Base-by-base conservation (phyloP, 2,113 vertebrate genomes). In the Coptodon bakossiorum region DNA sequence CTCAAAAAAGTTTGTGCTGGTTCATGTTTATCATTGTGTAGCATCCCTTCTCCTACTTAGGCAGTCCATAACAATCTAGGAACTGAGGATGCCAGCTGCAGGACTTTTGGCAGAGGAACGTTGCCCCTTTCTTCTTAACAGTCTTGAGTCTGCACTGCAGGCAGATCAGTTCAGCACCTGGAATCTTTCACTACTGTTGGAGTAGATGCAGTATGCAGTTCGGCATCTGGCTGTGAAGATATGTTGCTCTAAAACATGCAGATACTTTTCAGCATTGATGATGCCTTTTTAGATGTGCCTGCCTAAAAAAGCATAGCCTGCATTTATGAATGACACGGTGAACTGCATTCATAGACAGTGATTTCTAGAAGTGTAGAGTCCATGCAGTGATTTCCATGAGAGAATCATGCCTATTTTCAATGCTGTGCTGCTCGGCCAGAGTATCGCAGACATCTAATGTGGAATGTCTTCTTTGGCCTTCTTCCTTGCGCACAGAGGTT, bases 371-470 rank as follows among this genome's bases (percentile, higher is more conserved):
- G 3, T 38, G 6, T 38, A 38, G 34, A 6, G 10, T n/a, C 17
- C 34, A 38, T 13, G 6, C 6, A 66, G 2, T n/a, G 19, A n/a
- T 0, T 66, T 66, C 34, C 19, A 22, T 5, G 34, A 66, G 34
- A 13, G 4, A 3, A 22, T 66, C 1, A 0, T 1, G 11, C 19
- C 34, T 66, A 8, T 38, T 66, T 38, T 3, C 34, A 66, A 66
- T 38, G 34, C 0, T 38, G 61, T 66, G 34, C 0, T 13, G 10
- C 10, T 38, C 6, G 0, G 4, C 19, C 17, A 34, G 61, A 66
- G 19, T 38, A 2, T 66, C 0, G 0, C 34, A 8, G 34, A 66
- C 31, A n/a, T 66, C 31, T 36, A 66, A 38, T 38, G 61, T 38
- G 7, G 10, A n/a, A 2, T 22, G 59, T 34, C 59, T 63, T 63